phyloP scores from a whole-genome alignment of 2,113 vertebrate genomes.

The Corythoichthys intestinalis region DNA sequence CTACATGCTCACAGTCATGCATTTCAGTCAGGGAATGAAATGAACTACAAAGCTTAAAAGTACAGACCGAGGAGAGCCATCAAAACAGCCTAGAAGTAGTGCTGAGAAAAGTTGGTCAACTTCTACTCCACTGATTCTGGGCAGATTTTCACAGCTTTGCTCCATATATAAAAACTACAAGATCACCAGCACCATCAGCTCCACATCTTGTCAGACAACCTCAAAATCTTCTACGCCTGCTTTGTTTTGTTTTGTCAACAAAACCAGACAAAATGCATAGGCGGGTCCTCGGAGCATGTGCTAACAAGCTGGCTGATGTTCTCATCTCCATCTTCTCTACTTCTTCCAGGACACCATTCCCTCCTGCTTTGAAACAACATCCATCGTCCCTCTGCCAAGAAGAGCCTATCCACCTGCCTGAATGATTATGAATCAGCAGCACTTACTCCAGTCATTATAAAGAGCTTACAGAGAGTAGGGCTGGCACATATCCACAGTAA shows the following conservation, averaged over 20 bases:
- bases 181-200: no score
- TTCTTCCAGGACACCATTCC: not conserved
- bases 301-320: not conserved
- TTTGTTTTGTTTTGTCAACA: no score
- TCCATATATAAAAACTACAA: no score
- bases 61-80: no score
- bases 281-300: not conserved
- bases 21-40: no score
- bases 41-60: no score
- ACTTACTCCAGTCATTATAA: not conserved
- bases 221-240: no score
- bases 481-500: not conserved
- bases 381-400: not conserved
- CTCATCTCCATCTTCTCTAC: not conserved
- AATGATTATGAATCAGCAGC: not conserved
- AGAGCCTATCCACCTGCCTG: not conserved
- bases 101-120: conserved; percentile 17
- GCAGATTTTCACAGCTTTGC: no score
- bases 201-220: no score
- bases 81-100: no score
- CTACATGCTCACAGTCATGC: no score
- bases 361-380: not conserved
- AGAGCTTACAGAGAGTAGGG: not conserved
- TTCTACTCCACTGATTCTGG: no score
- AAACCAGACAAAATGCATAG: not conserved